Evolutionary conservation across 1,140 invertebrate genomes (phyloP).

Genomic region (Tigriopus japonicus): DNA sequence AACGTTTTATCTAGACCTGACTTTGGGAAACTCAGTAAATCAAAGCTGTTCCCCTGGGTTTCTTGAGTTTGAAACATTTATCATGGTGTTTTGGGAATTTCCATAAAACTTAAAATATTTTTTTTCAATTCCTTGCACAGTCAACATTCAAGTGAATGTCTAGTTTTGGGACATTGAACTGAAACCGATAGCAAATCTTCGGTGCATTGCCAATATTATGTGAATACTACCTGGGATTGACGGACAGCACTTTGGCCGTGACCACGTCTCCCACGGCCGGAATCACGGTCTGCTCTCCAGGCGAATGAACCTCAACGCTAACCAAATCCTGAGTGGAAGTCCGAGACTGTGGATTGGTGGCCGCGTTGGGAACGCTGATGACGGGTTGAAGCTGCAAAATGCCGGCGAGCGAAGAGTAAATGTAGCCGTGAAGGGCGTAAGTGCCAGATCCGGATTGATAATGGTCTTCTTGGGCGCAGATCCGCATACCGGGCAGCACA

Average conservation of each 20-base stretch:
- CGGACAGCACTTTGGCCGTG: constrained; percentile 45
- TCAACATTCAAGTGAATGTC: no score
- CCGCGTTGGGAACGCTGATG: constrained; percentile 1
- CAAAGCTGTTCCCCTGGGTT: no score
- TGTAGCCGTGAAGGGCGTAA: constrained; percentile 59
- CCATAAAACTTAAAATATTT: no score
- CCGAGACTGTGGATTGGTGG: constrained; percentile 14
- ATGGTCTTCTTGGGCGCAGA: constrained; percentile 43
- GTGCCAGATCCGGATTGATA: constrained; percentile 52
- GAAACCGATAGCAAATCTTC: no score
- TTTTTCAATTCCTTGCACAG: no score
- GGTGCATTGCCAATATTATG: no score
- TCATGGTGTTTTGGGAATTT: no score
- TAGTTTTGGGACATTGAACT: no score
- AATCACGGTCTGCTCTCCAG: constrained; percentile 46
- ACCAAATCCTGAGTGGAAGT: constrained; percentile 32
- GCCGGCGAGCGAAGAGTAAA: constrained; percentile 61
- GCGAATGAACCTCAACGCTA: constrained; percentile 45
- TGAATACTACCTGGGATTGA: constrained; percentile 8
- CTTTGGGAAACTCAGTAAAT: no score
- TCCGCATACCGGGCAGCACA: constrained; percentile 38
- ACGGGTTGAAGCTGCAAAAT: constrained; percentile 35
- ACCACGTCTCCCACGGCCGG: constrained; percentile 60
- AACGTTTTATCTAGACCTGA: no score
- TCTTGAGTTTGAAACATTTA: no score